Conservation (phyloP, 2,888 invertebrate species). For the Dusona sp. region DNA sequence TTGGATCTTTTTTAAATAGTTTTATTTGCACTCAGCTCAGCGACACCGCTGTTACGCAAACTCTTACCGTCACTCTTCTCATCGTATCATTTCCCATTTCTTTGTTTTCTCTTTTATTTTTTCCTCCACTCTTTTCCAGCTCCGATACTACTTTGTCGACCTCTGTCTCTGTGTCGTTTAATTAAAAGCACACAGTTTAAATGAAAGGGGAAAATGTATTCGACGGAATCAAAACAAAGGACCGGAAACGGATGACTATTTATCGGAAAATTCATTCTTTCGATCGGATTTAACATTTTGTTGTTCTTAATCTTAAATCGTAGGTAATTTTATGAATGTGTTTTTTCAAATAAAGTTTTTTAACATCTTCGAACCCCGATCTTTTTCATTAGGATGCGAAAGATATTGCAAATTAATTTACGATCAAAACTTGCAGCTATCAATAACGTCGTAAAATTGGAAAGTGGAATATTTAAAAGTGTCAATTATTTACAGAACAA, state of each 20-base stretch:
- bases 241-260: slow-evolving; percentile 9
- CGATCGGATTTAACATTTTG: neutral
- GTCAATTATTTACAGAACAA: neutral
- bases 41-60: slow-evolving; percentile 55
- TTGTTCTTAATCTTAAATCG: neutral
- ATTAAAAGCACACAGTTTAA: slow-evolving; percentile 58
- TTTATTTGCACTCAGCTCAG: slow-evolving; percentile 55
- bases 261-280: slow-evolving; percentile 5
- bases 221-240: slow-evolving; percentile 13
- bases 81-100: neutral
- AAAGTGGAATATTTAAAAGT: neutral
- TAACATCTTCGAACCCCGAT: no score
- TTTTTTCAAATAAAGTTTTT: no score
- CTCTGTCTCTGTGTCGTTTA: slow-evolving; percentile 47
- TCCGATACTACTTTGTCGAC: slow-evolving; percentile 7
- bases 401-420: no score
- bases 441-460: no score
- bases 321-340: neutral
- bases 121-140: neutral
- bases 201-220: slow-evolving; percentile 48
- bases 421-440: no score
- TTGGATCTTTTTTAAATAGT: slow-evolving; percentile 42
- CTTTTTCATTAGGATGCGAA: no score
- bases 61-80: slow-evolving; percentile 40
- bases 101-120: neutral